Base-by-base conservation (phyloP, 1,140 invertebrate species). In the Papilio polytes region DNA sequence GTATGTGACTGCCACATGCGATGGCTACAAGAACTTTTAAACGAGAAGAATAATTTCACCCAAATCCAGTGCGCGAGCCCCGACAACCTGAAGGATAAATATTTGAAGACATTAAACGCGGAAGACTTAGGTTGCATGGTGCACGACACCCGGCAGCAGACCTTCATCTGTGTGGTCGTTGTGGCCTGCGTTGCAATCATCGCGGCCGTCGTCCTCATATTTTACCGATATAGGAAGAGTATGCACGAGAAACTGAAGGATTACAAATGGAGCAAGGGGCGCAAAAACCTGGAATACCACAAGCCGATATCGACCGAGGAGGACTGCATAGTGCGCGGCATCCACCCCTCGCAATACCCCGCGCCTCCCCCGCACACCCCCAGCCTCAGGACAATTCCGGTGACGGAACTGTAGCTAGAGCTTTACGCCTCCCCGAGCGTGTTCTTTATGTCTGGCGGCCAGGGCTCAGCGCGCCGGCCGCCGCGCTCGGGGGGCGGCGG, bases 361-460 rank as follows among this genome's bases (percentile, higher is more conserved):
- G 90, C 96, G 36, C 96, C 96, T 85, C 93, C 96, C 85, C 90
- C 96, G 89, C 91, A 96, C 93, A 87, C 96, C 86, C 96, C 92
- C 88, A 96, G 96, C 90, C 94, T 96, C 20, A 96, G 98, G 90
- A 97, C 97, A 6, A 98, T 98, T 87, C 98, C 98, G 63, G 97
- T 98, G 83, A 98, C 98, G 95, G 98, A 98, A 94, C 97, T 98
- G 97, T 98, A 98, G 97, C 97, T 98, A 98, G 97, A 98, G 96
- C 97, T 97, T 95, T 97, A 97, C 96, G 96, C 97, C 95, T 96
- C 97, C 90, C 97, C 97, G 96, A 97, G 97, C 95, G 96, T 96
- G 81, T 96, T 96, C 92, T 96, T 96, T 94, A 95, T 96, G 94
- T 96, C 96, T 82, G 95, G 95, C 89, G 95, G 92, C 86, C 92